Percentiles rank a stretch among this genome's conserved stretches.
Evolutionary conservation across 2,888 invertebrate species (phyloP).

Genomic region (Argyra leucocephala): DNA sequence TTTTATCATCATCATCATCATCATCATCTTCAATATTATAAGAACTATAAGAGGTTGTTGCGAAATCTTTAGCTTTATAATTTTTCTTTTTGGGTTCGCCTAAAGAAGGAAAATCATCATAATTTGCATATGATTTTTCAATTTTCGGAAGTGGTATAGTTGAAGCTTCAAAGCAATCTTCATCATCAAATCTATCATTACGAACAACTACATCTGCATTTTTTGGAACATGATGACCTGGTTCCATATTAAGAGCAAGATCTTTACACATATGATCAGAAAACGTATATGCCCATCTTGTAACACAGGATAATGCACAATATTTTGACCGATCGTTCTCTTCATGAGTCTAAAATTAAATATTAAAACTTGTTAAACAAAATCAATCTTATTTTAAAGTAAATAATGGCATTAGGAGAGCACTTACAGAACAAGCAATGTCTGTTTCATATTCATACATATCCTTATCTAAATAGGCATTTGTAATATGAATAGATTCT

Average conservation of each 20-base stretch:
- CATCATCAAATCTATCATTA: background rate
- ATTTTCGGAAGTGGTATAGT: background rate
- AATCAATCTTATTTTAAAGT: no score
- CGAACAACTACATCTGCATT: background rate
- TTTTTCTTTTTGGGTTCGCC: background rate
- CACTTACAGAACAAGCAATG: conserved; percentile 38
- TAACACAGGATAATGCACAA: conserved; percentile 43
- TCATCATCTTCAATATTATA: no score
- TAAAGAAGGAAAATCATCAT: background rate
- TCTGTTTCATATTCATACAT: conserved; percentile 34
- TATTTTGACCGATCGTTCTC: conserved; percentile 35
- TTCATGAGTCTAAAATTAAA: conserved; percentile 40
- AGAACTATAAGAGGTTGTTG: no score
- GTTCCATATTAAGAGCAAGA: conserved; percentile 38
- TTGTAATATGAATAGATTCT: conserved; percentile 28
- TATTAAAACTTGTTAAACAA: conserved; percentile 14
- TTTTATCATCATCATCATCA: background rate
- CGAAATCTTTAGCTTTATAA: background rate
- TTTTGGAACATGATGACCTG: conserved; percentile 43
- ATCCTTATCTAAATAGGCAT: conserved; percentile 33
- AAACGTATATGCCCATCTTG: conserved; percentile 43
- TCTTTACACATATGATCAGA: conserved; percentile 44
- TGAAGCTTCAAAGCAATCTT: background rate
- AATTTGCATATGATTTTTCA: background rate
- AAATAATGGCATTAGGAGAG: no score